phyloP scores from a whole-genome alignment of 2,797 vertebrate species.

The Streptopelia turtur region DNA sequence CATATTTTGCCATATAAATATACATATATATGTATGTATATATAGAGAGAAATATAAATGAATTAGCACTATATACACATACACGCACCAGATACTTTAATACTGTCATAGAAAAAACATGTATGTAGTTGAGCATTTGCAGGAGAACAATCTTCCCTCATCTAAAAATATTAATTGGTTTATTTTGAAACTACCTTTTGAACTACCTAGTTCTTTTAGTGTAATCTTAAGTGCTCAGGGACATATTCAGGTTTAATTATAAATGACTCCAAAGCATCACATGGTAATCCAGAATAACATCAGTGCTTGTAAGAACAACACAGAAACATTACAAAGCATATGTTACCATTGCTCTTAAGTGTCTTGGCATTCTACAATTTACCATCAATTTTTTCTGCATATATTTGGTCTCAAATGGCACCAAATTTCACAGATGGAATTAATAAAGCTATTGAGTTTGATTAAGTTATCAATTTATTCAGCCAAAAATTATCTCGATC shows the following conservation, averaged over 20 bases:
- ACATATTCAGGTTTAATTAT: not conserved
- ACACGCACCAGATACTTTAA: not conserved
- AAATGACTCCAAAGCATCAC: not conserved
- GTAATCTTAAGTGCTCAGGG: not conserved
- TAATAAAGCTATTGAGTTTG: not conserved
- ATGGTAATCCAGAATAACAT: not conserved
- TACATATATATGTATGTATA: not conserved
- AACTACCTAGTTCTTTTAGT: not conserved
- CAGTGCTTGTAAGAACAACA: not conserved
- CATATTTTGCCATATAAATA: slow-evolving; percentile 3
- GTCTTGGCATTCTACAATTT: not conserved
- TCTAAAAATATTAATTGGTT: not conserved
- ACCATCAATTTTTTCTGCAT: not conserved
- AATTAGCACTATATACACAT: not conserved
- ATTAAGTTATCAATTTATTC: not conserved
- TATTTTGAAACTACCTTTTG: not conserved
- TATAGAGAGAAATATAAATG: not conserved
- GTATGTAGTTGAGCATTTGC: not conserved
- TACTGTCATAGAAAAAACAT: not conserved
- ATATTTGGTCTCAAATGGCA: not conserved
- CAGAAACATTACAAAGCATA: not conserved
- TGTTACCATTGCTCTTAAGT: not conserved
- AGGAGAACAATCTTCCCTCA: not conserved
- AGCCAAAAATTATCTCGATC: not conserved
- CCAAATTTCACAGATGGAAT: not conserved